A percentile compares a stretch with the other conserved stretches of the same genome.
Evolutionary conservation across 2,888 invertebrate species (phyloP).

Genomic region (Netelia inedita): DNA sequence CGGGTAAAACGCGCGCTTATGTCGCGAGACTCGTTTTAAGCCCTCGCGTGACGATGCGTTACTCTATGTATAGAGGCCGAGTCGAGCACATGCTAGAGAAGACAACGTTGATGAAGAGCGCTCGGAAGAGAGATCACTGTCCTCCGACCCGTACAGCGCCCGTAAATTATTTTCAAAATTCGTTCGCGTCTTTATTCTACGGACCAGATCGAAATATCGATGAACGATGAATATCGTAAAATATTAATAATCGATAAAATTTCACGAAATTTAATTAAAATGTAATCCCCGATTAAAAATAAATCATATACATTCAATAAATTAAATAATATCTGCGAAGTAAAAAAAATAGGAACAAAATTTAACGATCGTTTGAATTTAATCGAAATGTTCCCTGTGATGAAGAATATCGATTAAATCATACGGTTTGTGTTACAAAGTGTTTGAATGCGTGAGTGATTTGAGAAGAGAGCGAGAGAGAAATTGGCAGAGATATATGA

Average conservation of each 20-base stretch:
- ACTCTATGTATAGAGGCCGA: slow-evolving; percentile 24
- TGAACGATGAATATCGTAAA: background rate
- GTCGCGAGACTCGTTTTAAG: background rate
- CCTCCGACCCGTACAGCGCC: background rate
- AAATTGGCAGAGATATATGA: slow-evolving; percentile 22
- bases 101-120: background rate
- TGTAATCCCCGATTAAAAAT: background rate
- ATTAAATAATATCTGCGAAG: too few species aligned
- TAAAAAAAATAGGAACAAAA: background rate
- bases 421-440: slow-evolving; percentile 22
- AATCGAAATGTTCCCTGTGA: background rate
- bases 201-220: background rate
- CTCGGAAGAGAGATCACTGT: slow-evolving; percentile 17
- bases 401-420: background rate
- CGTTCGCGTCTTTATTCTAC: background rate
- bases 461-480: background rate
- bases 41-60: background rate
- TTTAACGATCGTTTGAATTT: background rate
- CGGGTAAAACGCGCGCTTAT: background rate
- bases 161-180: slow-evolving; percentile 21
- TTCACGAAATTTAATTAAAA: background rate
- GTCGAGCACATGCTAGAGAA: background rate
- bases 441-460: background rate
- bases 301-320: background rate
- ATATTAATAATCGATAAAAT: background rate